Conservation (phyloP, 2,888 invertebrate genomes). For the Pyrocoelia pectoralis region DNA sequence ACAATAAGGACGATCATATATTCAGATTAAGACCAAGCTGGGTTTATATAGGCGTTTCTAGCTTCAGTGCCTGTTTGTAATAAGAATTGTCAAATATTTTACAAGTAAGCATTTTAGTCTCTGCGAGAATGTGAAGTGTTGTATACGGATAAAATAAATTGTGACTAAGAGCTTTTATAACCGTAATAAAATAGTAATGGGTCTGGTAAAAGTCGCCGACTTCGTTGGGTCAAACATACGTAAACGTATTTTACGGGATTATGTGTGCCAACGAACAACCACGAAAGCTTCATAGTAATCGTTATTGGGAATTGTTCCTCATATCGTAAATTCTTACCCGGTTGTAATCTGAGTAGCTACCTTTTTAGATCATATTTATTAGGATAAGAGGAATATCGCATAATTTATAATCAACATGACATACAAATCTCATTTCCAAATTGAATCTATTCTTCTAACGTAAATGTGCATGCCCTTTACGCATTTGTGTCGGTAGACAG, state of each 20-base stretch:
- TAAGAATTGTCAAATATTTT: slow-evolving; percentile 59
- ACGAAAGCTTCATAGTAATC: slow-evolving; percentile 34
- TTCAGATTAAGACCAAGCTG: slow-evolving; percentile 57
- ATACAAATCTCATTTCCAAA: slow-evolving; percentile 33
- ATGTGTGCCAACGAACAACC: slow-evolving; percentile 36
- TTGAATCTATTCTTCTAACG: slow-evolving; percentile 33
- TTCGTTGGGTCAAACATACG: slow-evolving; percentile 46
- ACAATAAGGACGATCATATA: slow-evolving; percentile 59
- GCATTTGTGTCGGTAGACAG: slow-evolving; percentile 47
- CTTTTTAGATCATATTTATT: slow-evolving; percentile 26
- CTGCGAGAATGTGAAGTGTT: slow-evolving; percentile 52
- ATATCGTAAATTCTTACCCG: slow-evolving; percentile 28
- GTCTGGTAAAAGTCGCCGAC: slow-evolving; percentile 48
- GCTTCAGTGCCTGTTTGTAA: slow-evolving; percentile 53
- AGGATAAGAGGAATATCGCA: slow-evolving; percentile 23
- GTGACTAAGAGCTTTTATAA: slow-evolving; percentile 57
- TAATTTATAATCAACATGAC: slow-evolving; percentile 35
- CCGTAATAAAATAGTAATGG: slow-evolving; percentile 57
- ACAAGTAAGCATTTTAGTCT: slow-evolving; percentile 55
- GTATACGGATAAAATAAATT: slow-evolving; percentile 56
- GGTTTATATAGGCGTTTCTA: slow-evolving; percentile 54
- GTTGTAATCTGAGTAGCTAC: slow-evolving; percentile 33
- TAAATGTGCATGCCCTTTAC: slow-evolving; percentile 38
- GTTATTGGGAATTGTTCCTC: slow-evolving; percentile 36
- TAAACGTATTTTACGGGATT: slow-evolving; percentile 45